A percentile compares a stretch with the other conserved stretches of the same genome.
phyloP scores from a whole-genome alignment of 2,113 vertebrate species.

The Tupaia chinensis region DNA sequence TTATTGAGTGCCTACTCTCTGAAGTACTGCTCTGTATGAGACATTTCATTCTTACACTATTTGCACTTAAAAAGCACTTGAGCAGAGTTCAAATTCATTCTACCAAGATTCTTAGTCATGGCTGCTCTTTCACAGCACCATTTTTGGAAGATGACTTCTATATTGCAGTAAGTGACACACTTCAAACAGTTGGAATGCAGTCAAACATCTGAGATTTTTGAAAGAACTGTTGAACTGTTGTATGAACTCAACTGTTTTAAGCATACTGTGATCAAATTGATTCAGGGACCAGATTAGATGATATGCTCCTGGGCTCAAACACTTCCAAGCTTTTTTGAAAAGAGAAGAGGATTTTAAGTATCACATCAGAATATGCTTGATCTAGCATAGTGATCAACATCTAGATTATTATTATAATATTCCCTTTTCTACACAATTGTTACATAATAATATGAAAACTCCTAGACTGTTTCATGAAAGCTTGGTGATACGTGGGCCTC shows the following conservation, averaged over 20 bases:
- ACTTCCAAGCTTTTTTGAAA: constrained; percentile 15
- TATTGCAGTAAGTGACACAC: not conserved
- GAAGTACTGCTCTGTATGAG: not conserved
- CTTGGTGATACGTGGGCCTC: not conserved
- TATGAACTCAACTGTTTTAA: not conserved
- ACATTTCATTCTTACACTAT: not conserved
- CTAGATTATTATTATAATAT: not conserved
- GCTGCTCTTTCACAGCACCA: not conserved
- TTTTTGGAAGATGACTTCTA: constrained; percentile 12
- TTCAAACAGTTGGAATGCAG: not conserved
- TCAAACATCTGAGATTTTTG: not conserved
- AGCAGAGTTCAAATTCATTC: not conserved
- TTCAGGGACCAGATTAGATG: not conserved
- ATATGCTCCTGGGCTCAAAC: not conserved
- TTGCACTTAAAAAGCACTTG: constrained; percentile 25
- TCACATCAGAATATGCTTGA: not conserved
- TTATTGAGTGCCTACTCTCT: not conserved
- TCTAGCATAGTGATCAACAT: not conserved
- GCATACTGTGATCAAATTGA: not conserved
- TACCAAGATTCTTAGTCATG: not conserved
- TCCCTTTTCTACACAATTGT: not conserved
- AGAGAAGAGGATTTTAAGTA: not conserved
- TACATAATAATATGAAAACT: not conserved
- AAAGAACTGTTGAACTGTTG: not conserved
- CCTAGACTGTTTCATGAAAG: not conserved